These are phyloP conservation scores for Microctonus aethiopoides DNA, from an alignment of 2,888 invertebrate genomes.

Conservation along the genomic window DNA sequence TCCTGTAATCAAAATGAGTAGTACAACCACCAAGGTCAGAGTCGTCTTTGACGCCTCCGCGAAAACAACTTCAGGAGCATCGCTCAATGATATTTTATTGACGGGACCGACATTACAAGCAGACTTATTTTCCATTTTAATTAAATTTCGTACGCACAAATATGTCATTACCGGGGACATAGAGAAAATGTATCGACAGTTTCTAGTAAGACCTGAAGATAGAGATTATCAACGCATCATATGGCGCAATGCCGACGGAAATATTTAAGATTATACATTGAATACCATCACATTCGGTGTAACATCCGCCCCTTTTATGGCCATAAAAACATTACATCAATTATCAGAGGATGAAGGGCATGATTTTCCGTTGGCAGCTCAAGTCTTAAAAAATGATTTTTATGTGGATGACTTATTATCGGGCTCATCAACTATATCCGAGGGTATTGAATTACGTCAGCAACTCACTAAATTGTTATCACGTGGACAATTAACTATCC, in stretches of 20 bases:
- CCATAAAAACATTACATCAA: slow-evolving; percentile 41
- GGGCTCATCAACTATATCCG: slow-evolving; percentile 8
- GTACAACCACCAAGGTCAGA: slow-evolving; percentile 45
- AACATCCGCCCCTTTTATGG: slow-evolving; percentile 42
- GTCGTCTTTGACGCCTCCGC: slow-evolving; percentile 48
- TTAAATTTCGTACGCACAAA: slow-evolving; percentile 39
- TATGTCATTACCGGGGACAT: slow-evolving; percentile 47
- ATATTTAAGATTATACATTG: neutral
- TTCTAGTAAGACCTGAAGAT: slow-evolving; percentile 35
- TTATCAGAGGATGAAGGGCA: slow-evolving; percentile 37
- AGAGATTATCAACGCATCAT: slow-evolving; percentile 40
- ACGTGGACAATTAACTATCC: slow-evolving; percentile 3
- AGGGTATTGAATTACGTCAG: slow-evolving; percentile 6
- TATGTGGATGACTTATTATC: slow-evolving; percentile 37
- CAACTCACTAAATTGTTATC: neutral
- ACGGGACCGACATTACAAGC: slow-evolving; percentile 45
- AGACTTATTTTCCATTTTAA: slow-evolving; percentile 41
- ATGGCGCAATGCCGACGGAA: slow-evolving; percentile 16
- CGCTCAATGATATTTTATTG: slow-evolving; percentile 41
- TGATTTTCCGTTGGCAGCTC: slow-evolving; percentile 35
- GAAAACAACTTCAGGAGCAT: slow-evolving; percentile 32
- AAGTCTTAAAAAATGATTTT: slow-evolving; percentile 28
- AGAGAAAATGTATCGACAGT: slow-evolving; percentile 48
- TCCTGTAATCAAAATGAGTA: slow-evolving; percentile 38
- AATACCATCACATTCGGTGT: slow-evolving; percentile 31